Percentiles rank a stretch among this genome's conserved stretches.
phyloP scores from a whole-genome alignment of 1,140 invertebrate genomes.

The Aplysia californica region DNA sequence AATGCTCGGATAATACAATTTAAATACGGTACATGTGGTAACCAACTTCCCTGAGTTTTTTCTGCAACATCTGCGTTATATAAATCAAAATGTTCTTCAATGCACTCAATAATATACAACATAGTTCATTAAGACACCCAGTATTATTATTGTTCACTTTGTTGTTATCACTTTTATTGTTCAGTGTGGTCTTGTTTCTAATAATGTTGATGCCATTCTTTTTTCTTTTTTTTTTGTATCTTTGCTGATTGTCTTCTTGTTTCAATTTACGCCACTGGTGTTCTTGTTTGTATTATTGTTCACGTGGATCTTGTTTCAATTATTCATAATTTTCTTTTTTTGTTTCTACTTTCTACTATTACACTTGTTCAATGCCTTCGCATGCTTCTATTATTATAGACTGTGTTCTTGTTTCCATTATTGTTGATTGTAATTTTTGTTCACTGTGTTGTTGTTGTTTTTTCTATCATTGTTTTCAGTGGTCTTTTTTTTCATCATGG shows the following conservation, averaged over 20 bases:
- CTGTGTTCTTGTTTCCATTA: background rate
- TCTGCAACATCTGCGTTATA: no score
- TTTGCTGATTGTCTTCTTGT: background rate
- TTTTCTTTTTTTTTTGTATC: background rate
- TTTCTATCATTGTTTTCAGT: slow-evolving; percentile 3
- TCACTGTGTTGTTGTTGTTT: background rate
- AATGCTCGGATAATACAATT: no score
- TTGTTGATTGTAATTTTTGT: background rate
- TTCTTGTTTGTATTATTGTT: background rate
- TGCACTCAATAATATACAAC: no score
- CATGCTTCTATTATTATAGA: background rate
- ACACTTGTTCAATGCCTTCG: background rate
- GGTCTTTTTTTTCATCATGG: background rate
- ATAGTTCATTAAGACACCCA: no score
- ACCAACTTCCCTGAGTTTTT: no score
- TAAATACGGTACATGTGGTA: no score
- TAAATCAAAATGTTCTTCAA: no score
- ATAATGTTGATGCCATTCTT: no score
- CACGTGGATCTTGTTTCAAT: background rate
- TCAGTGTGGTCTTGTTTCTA: no score
- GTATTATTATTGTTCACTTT: no score
- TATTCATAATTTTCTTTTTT: background rate
- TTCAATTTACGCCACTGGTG: background rate
- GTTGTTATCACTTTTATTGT: no score
- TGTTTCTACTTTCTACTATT: background rate